phyloP scores from a whole-genome alignment of 2,797 vertebrate species.

The Scleropages formosus region DNA sequence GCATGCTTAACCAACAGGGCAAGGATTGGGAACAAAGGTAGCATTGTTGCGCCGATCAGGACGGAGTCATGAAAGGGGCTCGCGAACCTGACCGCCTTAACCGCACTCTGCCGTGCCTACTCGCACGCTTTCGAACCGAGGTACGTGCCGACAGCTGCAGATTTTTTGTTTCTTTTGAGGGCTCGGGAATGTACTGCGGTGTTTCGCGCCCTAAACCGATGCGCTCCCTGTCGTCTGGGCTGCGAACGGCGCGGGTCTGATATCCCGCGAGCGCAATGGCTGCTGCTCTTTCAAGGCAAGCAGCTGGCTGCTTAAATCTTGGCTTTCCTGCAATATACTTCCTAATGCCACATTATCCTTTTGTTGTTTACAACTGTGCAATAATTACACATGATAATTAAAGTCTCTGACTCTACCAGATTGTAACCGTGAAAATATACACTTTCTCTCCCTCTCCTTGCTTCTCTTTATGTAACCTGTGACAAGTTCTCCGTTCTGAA shows the following conservation, averaged over 20 bases:
- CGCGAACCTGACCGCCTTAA: conserved; percentile 35
- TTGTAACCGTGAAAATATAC: neutral
- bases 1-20: conserved; percentile 43
- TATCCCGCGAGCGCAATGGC: neutral
- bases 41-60: conserved; percentile 56
- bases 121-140: conserved; percentile 50
- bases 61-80: conserved; percentile 54
- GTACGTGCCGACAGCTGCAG: conserved; percentile 8
- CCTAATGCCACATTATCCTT: neutral
- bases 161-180: neutral
- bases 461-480: neutral
- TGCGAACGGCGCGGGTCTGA: conserved; percentile 4
- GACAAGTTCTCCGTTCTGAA: neutral
- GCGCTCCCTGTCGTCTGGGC: conserved; percentile 9
- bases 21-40: conserved; percentile 55
- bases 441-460: conserved; percentile 10
- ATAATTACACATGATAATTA: conserved; percentile 12
- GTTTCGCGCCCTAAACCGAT: neutral
- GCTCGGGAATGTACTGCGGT: neutral
- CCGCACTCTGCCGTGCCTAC: conserved; percentile 32
- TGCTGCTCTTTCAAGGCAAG: conserved; percentile 2
- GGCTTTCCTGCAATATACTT: conserved; percentile 14
- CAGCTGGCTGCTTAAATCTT: conserved; percentile 8
- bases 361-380: neutral
- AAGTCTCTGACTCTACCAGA: neutral